phyloP scores from a whole-genome alignment of 2,797 vertebrate species.

The Sebastes kiyomatsui region DNA sequence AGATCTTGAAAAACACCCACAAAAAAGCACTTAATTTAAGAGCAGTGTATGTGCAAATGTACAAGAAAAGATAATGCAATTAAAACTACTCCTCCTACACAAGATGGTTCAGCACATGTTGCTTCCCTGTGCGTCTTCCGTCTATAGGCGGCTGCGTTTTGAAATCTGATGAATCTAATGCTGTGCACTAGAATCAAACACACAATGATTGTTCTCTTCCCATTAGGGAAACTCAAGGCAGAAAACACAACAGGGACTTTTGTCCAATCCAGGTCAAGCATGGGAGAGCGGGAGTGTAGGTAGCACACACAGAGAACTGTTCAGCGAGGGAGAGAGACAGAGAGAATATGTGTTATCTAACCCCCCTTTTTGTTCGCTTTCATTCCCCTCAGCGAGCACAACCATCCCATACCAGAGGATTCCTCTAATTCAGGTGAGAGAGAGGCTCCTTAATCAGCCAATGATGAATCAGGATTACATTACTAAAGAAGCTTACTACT shows the following conservation, averaged over 20 bases:
- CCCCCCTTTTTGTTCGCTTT: constrained; percentile 48
- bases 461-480: constrained; percentile 68
- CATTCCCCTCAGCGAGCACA: constrained; percentile 38
- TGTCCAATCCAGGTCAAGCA: constrained; percentile 84
- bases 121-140: constrained; percentile 12
- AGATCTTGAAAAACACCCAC: not conserved
- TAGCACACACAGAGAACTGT: constrained; percentile 76
- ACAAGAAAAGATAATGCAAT: not conserved
- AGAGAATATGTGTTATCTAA: constrained; percentile 64
- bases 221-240: constrained; percentile 70
- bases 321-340: constrained; percentile 45
- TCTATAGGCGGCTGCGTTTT: constrained; percentile 1
- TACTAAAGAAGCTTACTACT: constrained; percentile 58
- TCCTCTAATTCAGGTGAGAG: constrained; percentile 72
- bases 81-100: not conserved
- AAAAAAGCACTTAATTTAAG: not conserved
- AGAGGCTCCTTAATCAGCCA: constrained; percentile 50
- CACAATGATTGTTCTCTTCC: constrained; percentile 66
- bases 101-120: constrained; percentile 24
- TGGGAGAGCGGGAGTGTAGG: constrained; percentile 77
- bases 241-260: constrained; percentile 80
- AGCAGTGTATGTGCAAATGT: not conserved
- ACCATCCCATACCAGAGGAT: constrained; percentile 26
- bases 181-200: constrained; percentile 57
- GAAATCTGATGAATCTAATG: constrained; percentile 32